Base-by-base conservation (phyloP, 2,888 invertebrate genomes). In the Hirtodrosophila alboralis region DNA sequence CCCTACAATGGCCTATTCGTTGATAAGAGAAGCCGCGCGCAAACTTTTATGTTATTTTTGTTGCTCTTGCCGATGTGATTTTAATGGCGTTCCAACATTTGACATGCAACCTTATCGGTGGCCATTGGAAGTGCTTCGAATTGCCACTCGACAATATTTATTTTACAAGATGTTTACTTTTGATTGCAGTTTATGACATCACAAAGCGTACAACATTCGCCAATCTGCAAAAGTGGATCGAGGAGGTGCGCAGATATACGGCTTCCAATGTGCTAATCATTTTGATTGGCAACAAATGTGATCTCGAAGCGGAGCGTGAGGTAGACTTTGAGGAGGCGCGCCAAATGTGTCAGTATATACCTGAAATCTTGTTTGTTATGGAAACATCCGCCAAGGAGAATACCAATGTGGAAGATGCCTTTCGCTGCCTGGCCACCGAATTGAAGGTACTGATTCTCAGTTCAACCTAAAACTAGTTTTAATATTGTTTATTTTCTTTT, bases 351-450 rank as follows among this genome's bases (percentile, higher is more conserved):
- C 94, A 95, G 84, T 95, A 95, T 90, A 94, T 96, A 86, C 96
- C 96, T 14, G 96, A 97, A 91, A 95, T 97, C 43, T 92, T 96
- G 89, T 95, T 95, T 89, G 95, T 96, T 27, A 92, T 96, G 92
- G 97, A 97, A 91, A 96, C 96, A 1, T 97, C 97, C 61, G 96
- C 97, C 64, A 97, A 97, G 91, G 96, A 96, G 84, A 97, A 97
- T 88, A 95, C 95, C 43, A 97, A 97, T 91, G 94, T 97, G 74
- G 97, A 97, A 89, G 95, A 95, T 78, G 95, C 96, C 66, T 97
- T 97, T 91, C 93, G 95, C 61, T 95, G 94, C 87, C 91, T 97
- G 87, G 97, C 97, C 51, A 95, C 95, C 43, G 96, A 97, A 91
- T 92, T 97, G 61, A 97, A 97, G 93, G 96, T 94, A 88, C 18